Conservation (phyloP, 2,888 invertebrate species). For the Chromoteleia sp. region DNA sequence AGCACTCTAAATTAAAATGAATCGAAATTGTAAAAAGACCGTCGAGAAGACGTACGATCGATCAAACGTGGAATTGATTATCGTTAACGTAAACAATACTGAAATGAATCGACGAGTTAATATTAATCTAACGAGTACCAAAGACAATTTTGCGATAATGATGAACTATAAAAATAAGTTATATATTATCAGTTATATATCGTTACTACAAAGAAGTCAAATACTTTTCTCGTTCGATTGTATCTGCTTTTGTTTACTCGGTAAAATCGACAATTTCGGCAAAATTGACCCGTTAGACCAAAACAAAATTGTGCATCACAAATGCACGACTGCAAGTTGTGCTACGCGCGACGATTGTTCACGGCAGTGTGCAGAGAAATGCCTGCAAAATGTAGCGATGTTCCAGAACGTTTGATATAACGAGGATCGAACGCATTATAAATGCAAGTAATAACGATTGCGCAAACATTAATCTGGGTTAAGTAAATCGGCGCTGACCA, state of each 20-base stretch:
- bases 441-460: slow-evolving; percentile 68
- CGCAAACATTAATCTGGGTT: slow-evolving; percentile 76
- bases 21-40: no score
- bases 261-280: no score
- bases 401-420: slow-evolving; percentile 60
- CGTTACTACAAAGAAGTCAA: background rate
- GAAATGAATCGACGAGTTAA: background rate
- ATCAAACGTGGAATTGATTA: background rate
- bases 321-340: no score
- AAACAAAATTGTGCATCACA: no score
- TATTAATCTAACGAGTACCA: background rate
- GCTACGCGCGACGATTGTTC: no score
- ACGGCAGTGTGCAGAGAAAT: no score
- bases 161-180: background rate
- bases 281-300: no score
- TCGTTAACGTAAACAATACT: background rate
- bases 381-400: slow-evolving; percentile 23
- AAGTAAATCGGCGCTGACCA: slow-evolving; percentile 75
- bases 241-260: no score
- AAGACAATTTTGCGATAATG: slow-evolving; percentile 1
- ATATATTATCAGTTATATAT: background rate
- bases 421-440: slow-evolving; percentile 63
- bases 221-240: background rate
- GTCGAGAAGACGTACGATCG: no score
- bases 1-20: no score